Evolutionary conservation across 2,113 vertebrate species (phyloP), one percentile per base, ranked within the genome.

Genomic region (Gavia stellata): DNA sequence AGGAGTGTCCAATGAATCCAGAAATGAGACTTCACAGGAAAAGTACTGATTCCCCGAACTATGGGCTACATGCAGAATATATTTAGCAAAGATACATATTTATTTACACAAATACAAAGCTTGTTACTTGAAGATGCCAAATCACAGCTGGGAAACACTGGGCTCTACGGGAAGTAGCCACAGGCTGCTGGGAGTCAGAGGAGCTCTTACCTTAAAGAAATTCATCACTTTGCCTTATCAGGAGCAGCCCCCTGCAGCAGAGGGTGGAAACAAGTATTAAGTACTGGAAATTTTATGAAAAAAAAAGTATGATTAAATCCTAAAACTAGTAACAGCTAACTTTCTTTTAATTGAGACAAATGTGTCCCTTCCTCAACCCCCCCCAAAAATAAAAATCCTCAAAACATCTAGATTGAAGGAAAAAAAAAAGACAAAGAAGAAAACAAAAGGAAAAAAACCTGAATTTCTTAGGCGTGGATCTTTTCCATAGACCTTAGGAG

Each of bases 381-480:
- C 6, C 0, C 1, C 18, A n/a, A 44, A 6, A 17, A 45, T n/a
- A 33, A 34, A 58, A 40, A n/a, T 8, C 24, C 34, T 70, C 17
- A 47, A 56, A 73, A 59, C 3, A 16, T 31, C n/a, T 16, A 29
- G 7, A 63, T 5, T 0, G 0, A 25, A 71, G 5, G 4, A 42
- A 73, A 90, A 53, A 40, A 33, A 3, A 9, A 31, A 24, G n/a
- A n/a, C n/a, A n/a, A n/a, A n/a, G n/a, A 34, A 7, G 8, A 10
- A 21, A 10, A 10, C 7, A 33, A 18, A n/a, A 29, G 5, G 14
- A 1, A 52, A 58, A 34, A 20, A 38, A 4, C 3, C 5, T 4
- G 1, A 9, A 10, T 61, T 79, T 88, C 52, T 88, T 33, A 33
- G 52, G n/a, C 4, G 14, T 6, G 8, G 36, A 56, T 59, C 26